phyloP scores from a whole-genome alignment of 2,797 vertebrate species.

The Onychomys arenicola region DNA sequence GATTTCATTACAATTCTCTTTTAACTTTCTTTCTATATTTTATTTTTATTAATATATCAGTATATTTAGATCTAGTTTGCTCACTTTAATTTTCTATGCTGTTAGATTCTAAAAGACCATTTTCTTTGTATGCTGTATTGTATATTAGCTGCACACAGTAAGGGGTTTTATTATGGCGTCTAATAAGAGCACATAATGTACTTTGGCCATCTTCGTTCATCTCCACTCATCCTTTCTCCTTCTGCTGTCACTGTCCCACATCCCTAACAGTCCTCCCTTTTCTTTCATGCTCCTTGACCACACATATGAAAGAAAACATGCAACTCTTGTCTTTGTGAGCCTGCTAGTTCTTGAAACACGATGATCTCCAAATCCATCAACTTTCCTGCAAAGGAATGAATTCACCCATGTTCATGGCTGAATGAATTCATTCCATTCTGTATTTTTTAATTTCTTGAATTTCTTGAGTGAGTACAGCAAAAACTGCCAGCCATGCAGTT shows the following conservation, averaged over 20 bases:
- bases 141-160: not conserved
- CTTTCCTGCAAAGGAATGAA: not conserved
- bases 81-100: not conserved
- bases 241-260: not conserved
- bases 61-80: not conserved
- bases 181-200: not conserved
- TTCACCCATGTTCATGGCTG: not conserved
- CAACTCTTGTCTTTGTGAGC: not conserved
- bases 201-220: not conserved
- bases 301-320: not conserved
- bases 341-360: not conserved
- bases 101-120: not conserved
- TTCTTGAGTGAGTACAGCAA: not conserved
- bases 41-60: not conserved
- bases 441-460: constrained; percentile 14
- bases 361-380: not conserved
- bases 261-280: too few relatives aligned
- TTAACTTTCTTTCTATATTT: not conserved
- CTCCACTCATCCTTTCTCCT: not conserved
- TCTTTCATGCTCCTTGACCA: not conserved
- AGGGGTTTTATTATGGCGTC: not conserved
- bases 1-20: not conserved
- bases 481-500: constrained; percentile 21
- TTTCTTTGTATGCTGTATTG: not conserved
- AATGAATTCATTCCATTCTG: not conserved